A percentile compares a stretch with the other conserved stretches of the same genome.
Conservation (phyloP, 2,888 invertebrate genomes). For the Heliconius hortense region DNA sequence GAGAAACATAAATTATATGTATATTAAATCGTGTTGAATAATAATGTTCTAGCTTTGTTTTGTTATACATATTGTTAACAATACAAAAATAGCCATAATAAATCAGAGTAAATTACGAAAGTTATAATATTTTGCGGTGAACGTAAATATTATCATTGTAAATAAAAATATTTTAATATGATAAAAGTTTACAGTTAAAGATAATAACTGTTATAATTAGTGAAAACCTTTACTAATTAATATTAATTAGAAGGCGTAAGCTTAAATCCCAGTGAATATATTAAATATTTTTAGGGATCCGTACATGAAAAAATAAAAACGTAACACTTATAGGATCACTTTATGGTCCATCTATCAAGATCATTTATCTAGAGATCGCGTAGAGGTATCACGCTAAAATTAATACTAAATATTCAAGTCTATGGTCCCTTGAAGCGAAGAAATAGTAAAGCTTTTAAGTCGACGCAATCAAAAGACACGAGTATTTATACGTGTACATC, state of each 20-base stretch:
- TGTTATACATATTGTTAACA: background rate
- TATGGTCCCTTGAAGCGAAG: no score
- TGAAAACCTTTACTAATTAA: background rate
- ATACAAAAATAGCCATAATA: background rate
- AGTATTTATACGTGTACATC: no score
- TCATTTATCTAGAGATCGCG: no score
- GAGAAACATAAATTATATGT: background rate
- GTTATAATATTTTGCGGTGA: background rate
- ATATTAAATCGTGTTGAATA: background rate
- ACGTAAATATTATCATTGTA: background rate
- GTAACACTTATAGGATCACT: no score
- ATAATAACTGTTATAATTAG: background rate
- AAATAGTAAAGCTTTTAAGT: no score
- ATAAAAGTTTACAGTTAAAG: background rate
- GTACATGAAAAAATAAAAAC: no score
- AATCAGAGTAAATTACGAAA: background rate
- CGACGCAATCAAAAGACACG: no score
- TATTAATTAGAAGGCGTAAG: background rate
- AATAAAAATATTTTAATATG: slow-evolving; percentile 1
- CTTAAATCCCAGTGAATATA: background rate
- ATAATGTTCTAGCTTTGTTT: background rate
- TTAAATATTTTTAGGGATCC: background rate
- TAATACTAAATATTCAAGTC: no score
- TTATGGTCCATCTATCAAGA: no score
- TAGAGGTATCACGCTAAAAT: no score